Percentiles rank a stretch among this genome's conserved stretches.
phyloP scores from a whole-genome alignment of 2,888 invertebrate species.

The Apantesis nais region DNA sequence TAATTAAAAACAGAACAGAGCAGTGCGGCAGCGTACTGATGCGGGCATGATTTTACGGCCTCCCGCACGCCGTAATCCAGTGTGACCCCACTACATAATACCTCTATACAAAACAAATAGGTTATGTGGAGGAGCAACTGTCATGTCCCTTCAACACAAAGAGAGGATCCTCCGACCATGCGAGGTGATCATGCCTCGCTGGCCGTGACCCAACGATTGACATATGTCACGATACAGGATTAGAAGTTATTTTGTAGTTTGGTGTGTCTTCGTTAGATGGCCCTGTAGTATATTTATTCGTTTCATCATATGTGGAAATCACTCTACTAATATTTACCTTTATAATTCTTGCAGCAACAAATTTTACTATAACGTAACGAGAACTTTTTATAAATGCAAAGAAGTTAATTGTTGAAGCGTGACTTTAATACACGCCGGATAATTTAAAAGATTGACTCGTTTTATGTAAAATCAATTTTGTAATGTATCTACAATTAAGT shows the following conservation, averaged over 20 bases:
- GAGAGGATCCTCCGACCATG: too few relatives aligned
- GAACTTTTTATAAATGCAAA: constrained; percentile 18
- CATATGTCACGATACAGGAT: background rate
- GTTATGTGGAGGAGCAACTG: too few relatives aligned
- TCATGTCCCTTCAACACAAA: too few relatives aligned
- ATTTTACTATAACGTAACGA: background rate
- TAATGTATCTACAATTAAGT: constrained; percentile 12
- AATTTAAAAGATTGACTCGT: constrained; percentile 32
- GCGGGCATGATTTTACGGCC: too few relatives aligned
- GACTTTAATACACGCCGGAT: constrained; percentile 46
- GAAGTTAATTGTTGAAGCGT: constrained; percentile 51
- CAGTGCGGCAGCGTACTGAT: too few relatives aligned
- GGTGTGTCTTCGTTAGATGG: too few relatives aligned
- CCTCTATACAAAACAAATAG: background rate
- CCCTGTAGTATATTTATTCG: too few relatives aligned
- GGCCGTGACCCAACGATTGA: too few relatives aligned
- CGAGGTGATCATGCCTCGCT: too few relatives aligned
- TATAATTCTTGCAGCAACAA: background rate
- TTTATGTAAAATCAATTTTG: constrained; percentile 42
- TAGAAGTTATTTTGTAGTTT: too few relatives aligned
- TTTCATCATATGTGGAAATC: too few relatives aligned
- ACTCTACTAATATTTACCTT: background rate
- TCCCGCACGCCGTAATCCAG: background rate
- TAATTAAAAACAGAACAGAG: too few relatives aligned
- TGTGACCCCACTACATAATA: background rate